Evolutionary conservation across 2,797 vertebrate genomes (phyloP).

Genomic region (Tragelaphus oryx): DNA sequence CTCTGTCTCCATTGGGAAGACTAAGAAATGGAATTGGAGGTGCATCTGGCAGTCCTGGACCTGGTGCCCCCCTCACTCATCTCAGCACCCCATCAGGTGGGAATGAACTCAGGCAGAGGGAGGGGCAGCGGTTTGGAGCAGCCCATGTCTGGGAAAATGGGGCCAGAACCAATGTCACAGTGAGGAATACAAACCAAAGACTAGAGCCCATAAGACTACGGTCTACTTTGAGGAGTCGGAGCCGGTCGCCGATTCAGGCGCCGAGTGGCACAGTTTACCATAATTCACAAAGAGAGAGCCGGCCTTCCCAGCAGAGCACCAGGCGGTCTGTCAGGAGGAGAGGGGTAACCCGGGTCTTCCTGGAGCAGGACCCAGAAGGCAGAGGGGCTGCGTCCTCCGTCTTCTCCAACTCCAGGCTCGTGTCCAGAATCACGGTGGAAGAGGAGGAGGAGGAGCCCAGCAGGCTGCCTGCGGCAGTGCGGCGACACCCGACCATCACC

Average conservation of each 20-base stretch:
- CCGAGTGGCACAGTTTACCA: slow-evolving; percentile 20
- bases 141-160: slow-evolving; percentile 79
- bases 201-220: slow-evolving; percentile 78
- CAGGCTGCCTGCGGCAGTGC: slow-evolving; percentile 74
- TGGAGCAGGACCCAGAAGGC: slow-evolving; percentile 74
- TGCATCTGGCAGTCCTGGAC: slow-evolving; percentile 40
- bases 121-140: slow-evolving; percentile 80
- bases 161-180: slow-evolving; percentile 88
- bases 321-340: slow-evolving; percentile 69
- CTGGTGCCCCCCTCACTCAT: slow-evolving; percentile 60
- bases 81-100: slow-evolving; percentile 62
- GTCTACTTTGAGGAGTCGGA: slow-evolving; percentile 86
- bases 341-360: slow-evolving; percentile 68
- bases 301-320: slow-evolving; percentile 51
- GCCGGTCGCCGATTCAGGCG: slow-evolving; percentile 89
- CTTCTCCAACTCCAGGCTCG: slow-evolving; percentile 78
- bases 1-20: slow-evolving; percentile 62
- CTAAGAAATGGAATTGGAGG: slow-evolving; percentile 72
- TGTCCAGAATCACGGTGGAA: slow-evolving; percentile 82
- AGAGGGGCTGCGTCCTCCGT: slow-evolving; percentile 70
- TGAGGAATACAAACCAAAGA: slow-evolving; percentile 83
- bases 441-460: slow-evolving; percentile 82
- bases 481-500: slow-evolving; percentile 92
- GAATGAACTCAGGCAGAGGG: slow-evolving; percentile 78
- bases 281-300: slow-evolving; percentile 64